phyloP scores from a whole-genome alignment of 1,140 invertebrate species.

The Caerostris extrusa region DNA sequence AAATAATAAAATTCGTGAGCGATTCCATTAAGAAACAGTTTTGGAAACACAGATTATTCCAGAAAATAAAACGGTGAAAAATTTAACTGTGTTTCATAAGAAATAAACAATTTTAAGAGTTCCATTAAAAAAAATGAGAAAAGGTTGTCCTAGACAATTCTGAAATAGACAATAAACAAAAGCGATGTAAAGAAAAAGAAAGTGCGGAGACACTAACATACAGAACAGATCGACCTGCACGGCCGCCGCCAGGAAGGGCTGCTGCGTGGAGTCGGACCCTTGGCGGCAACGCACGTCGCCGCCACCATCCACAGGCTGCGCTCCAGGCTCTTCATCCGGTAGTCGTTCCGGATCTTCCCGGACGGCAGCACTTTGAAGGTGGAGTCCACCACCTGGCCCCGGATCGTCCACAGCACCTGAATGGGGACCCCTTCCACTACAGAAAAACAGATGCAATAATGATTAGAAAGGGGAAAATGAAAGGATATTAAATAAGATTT shows the following conservation, averaged over 20 bases:
- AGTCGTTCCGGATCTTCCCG: constrained; percentile 32
- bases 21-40: too few species aligned
- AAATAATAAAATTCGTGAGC: too few species aligned
- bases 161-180: too few species aligned
- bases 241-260: constrained; percentile 17
- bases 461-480: not conserved
- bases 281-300: constrained; percentile 52
- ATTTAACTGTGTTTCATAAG: too few species aligned
- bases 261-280: not conserved
- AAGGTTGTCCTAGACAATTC: too few species aligned
- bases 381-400: constrained; percentile 41
- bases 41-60: too few species aligned
- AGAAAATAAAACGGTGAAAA: too few species aligned
- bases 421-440: constrained; percentile 33
- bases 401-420: constrained; percentile 59
- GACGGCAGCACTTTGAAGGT: constrained; percentile 45
- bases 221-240: constrained; percentile 67
- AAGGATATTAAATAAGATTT: not conserved
- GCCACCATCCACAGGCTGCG: constrained; percentile 57
- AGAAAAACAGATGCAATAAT: too few species aligned
- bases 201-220: constrained; percentile 51
- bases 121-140: too few species aligned
- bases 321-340: constrained; percentile 28
- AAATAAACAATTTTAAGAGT: too few species aligned
- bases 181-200: not conserved